Evolutionary conservation across 1,140 invertebrate genomes (phyloP).

Genomic region (Stegodyphus mimosarum): DNA sequence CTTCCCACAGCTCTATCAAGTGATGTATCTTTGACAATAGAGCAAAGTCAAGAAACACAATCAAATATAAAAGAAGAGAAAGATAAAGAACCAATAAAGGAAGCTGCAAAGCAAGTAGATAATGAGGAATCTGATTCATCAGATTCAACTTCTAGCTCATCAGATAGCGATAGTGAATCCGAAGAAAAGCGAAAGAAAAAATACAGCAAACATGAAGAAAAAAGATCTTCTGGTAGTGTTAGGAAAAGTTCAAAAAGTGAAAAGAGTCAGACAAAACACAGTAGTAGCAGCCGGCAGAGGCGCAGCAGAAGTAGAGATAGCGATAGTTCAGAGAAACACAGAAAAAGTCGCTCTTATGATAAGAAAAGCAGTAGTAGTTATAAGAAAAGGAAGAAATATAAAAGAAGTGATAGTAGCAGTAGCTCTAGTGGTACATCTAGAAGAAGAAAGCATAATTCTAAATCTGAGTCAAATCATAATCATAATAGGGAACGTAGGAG

Average conservation of each 20-base stretch:
- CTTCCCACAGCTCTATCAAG: too few species aligned
- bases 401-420: slow-evolving; percentile 25
- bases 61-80: background rate
- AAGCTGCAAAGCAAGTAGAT: background rate
- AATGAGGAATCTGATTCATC: slow-evolving; percentile 8
- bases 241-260: too few species aligned
- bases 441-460: slow-evolving; percentile 13
- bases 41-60: too few species aligned
- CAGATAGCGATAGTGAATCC: slow-evolving; percentile 20
- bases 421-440: slow-evolving; percentile 5
- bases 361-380: slow-evolving; percentile 4
- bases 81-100: slow-evolving; percentile 2
- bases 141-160: slow-evolving; percentile 34
- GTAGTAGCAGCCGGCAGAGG: background rate
- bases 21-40: too few species aligned
- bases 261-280: too few species aligned
- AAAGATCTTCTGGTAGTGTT: too few species aligned
- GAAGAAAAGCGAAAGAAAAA: slow-evolving; percentile 7
- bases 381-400: slow-evolving; percentile 32
- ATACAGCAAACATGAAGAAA: background rate
- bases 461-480: slow-evolving; percentile 1
- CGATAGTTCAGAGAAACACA: slow-evolving; percentile 23
- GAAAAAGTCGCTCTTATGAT: background rate
- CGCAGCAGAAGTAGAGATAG: slow-evolving; percentile 20
- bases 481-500: background rate